phyloP scores from a whole-genome alignment of 2,113 vertebrate genomes.

The Tursiops truncatus region DNA sequence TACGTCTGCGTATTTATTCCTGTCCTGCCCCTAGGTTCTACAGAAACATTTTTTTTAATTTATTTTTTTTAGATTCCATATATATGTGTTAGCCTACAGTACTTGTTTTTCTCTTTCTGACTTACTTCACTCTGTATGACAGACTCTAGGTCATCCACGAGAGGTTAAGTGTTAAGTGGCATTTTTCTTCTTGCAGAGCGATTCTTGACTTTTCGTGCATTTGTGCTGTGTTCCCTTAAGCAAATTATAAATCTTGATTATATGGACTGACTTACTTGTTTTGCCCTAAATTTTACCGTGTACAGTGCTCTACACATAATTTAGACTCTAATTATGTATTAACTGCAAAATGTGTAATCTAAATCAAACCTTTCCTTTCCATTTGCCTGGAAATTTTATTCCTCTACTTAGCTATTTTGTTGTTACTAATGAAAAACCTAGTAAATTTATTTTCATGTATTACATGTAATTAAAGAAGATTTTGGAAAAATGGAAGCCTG shows the following conservation, averaged over 20 bases:
- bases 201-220: neutral
- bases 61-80: no score
- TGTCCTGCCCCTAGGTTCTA: no score
- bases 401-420: neutral
- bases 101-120: no score
- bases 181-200: neutral
- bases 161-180: neutral
- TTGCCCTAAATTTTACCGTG: neutral
- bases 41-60: no score
- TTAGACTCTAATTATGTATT: constrained; percentile 4
- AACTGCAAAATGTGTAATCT: neutral
- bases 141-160: no score
- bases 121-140: no score
- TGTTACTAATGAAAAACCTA: neutral
- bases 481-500: neutral
- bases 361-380: neutral
- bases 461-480: neutral
- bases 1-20: no score
- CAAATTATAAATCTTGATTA: neutral
- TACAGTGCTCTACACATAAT: neutral
- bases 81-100: no score
- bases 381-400: constrained; percentile 34
- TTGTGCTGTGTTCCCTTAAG: neutral
- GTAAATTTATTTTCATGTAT: neutral
- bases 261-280: neutral